Conservation (phyloP, 2,797 vertebrate genomes). For the Notoglanidium macrostoma region DNA sequence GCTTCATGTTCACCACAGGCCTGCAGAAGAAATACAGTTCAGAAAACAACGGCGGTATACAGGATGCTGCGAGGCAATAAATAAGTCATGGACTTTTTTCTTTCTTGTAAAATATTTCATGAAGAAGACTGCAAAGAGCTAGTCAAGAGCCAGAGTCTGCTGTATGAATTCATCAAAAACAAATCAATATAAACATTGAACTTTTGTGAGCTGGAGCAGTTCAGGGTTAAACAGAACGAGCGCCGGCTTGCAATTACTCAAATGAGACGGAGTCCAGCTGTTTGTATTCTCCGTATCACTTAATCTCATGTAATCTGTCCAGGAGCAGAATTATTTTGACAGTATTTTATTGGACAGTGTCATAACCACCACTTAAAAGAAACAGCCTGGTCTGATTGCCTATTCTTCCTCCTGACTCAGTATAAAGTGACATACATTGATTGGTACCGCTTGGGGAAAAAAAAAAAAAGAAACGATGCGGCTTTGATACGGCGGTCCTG, state of each 20-base stretch:
- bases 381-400: conserved; percentile 32
- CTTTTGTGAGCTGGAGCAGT: neutral
- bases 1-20: neutral
- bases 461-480: conserved; percentile 16
- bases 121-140: conserved; percentile 10
- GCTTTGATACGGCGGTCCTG: conserved; percentile 44
- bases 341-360: conserved; percentile 20
- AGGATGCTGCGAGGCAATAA: neutral
- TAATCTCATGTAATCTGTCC: conserved; percentile 28
- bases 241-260: conserved; percentile 16
- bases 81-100: neutral
- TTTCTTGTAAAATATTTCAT: conserved; percentile 18
- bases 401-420: conserved; percentile 43
- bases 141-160: neutral
- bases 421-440: conserved; percentile 57
- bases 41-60: neutral
- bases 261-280: conserved; percentile 1
- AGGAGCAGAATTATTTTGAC: conserved; percentile 11
- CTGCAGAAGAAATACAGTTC: neutral
- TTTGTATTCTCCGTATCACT: conserved; percentile 23
- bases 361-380: conserved; percentile 39
- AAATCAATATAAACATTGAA: conserved; percentile 21
- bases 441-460: conserved; percentile 37
- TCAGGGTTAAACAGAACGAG: conserved; percentile 15
- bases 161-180: conserved; percentile 17